phyloP scores from a whole-genome alignment of 2,888 invertebrate species.

The Mallateleia sp. region DNA sequence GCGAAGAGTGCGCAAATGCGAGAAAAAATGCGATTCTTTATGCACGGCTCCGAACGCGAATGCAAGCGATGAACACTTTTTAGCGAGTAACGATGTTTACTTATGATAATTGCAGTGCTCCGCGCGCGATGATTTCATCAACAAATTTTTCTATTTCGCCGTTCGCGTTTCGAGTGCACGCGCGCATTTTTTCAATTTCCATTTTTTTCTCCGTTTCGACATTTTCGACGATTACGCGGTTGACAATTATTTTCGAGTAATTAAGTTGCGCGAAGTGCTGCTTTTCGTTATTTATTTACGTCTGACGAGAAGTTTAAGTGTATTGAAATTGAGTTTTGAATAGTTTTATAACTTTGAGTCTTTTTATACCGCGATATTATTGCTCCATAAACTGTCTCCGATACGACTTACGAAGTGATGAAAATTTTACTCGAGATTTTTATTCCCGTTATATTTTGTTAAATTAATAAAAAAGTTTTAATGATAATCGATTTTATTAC shows the following conservation, averaged over 20 bases:
- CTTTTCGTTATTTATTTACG: slow-evolving; percentile 48
- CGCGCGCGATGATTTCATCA: slow-evolving; percentile 47
- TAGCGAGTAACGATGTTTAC: slow-evolving; percentile 70
- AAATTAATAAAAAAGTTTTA: slow-evolving; percentile 39
- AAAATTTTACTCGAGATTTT: slow-evolving; percentile 48
- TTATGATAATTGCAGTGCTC: slow-evolving; percentile 68
- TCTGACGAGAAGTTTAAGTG: slow-evolving; percentile 35
- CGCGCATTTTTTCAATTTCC: background rate
- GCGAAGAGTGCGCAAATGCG: slow-evolving; percentile 77
- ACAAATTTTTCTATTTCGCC: slow-evolving; percentile 24
- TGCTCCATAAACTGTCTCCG: slow-evolving; percentile 63
- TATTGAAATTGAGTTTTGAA: slow-evolving; percentile 65
- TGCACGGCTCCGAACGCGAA: slow-evolving; percentile 68
- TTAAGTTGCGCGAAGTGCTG: slow-evolving; percentile 21
- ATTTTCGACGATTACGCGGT: background rate
- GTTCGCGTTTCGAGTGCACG: slow-evolving; percentile 23
- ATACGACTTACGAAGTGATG: slow-evolving; percentile 59
- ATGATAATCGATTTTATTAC: slow-evolving; percentile 48
- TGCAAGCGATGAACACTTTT: slow-evolving; percentile 57
- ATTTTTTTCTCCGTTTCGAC: background rate
- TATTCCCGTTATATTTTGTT: slow-evolving; percentile 48
- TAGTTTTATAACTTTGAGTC: slow-evolving; percentile 60
- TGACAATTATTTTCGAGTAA: slow-evolving; percentile 38
- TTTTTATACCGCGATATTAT: slow-evolving; percentile 59
- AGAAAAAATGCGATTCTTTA: slow-evolving; percentile 73